A percentile compares a stretch with the other conserved stretches of the same genome.
These are phyloP conservation scores for Microtus richardsoni DNA, from an alignment of 2,113 vertebrate genomes.

Conservation along the genomic window DNA sequence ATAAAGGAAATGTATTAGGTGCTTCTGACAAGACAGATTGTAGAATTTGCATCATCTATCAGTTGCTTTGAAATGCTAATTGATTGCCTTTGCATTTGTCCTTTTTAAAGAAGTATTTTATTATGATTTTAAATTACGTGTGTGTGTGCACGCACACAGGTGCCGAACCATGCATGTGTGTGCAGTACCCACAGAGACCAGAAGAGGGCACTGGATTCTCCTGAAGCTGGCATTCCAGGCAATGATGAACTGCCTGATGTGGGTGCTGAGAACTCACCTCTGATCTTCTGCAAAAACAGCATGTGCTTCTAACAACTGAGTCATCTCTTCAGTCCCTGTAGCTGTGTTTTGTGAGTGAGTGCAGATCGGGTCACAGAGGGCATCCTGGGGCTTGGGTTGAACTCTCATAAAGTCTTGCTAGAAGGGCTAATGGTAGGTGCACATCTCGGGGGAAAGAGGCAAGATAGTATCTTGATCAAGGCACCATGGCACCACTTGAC, in stretches of 20 bases:
- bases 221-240: not conserved
- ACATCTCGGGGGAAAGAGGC: not conserved
- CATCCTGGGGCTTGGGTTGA: not conserved
- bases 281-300: not conserved
- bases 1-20: not conserved
- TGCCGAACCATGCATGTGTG: too few species aligned
- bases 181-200: not conserved
- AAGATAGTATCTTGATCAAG: not conserved
- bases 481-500: not conserved
- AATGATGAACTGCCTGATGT: not conserved
- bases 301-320: not conserved
- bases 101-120: not conserved
- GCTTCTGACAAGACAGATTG: too few species aligned
- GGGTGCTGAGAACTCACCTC: not conserved
- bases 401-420: not conserved
- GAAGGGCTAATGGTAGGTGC: not conserved
- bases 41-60: too few species aligned
- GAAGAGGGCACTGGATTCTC: not conserved
- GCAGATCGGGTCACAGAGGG: not conserved
- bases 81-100: not conserved
- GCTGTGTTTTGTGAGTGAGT: not conserved
- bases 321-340: not conserved
- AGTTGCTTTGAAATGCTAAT: not conserved
- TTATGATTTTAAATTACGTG: not conserved
- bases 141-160: rapidly evolving